Conservation (phyloP, 2,797 vertebrate genomes). For the Apodemus agrarius region DNA sequence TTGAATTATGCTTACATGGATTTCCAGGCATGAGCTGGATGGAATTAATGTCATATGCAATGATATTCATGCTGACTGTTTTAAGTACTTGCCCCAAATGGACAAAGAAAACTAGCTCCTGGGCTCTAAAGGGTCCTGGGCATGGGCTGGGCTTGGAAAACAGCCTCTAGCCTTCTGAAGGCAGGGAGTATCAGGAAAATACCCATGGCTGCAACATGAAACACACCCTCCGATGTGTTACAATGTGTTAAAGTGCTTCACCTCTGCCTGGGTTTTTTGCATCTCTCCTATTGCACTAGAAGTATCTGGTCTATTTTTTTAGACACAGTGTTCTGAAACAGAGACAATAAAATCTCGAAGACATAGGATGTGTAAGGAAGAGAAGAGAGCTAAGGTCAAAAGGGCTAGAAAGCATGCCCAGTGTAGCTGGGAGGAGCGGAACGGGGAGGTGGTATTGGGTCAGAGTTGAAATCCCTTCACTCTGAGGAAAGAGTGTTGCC, state of each 20-base stretch:
- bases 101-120: slow-evolving; percentile 20
- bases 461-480: not conserved
- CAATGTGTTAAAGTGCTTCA: not conserved
- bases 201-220: not conserved
- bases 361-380: not conserved
- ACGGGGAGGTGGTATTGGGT: not conserved
- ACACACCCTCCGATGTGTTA: not conserved
- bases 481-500: not conserved
- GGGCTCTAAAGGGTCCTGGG: not conserved
- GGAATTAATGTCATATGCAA: not conserved
- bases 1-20: slow-evolving; percentile 3
- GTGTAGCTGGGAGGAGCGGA: not conserved
- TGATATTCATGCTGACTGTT: not conserved
- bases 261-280: not conserved
- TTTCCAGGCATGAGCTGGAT: not conserved
- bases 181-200: not conserved
- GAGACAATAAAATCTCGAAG: not conserved
- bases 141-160: not conserved
- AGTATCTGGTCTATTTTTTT: not conserved
- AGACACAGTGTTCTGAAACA: not conserved
- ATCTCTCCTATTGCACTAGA: not conserved
- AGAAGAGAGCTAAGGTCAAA: not conserved
- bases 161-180: not conserved
- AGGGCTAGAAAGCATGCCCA: not conserved
- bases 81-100: not conserved